Evolutionary conservation across 2,888 invertebrate species (phyloP).

Genomic region (Hipparchia sbordonii): DNA sequence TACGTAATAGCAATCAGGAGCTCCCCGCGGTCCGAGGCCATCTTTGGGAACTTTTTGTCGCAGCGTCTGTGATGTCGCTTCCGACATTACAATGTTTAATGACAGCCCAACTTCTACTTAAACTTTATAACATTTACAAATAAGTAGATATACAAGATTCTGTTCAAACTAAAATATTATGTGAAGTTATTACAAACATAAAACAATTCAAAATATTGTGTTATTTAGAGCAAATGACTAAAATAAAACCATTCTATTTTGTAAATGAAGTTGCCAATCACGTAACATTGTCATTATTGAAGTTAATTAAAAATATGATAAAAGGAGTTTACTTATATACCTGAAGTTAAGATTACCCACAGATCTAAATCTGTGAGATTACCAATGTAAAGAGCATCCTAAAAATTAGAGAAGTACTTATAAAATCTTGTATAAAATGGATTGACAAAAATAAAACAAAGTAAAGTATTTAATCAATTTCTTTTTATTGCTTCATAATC

Average conservation of each 20-base stretch:
- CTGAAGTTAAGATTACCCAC: too few relatives aligned
- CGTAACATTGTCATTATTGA: neutral
- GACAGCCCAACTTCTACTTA: neutral
- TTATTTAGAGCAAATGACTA: neutral
- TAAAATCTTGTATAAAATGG: too few relatives aligned
- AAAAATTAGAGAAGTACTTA: too few relatives aligned
- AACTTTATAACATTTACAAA: neutral
- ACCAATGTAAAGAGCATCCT: too few relatives aligned
- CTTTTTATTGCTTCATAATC: constrained; percentile 19
- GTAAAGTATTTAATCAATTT: neutral
- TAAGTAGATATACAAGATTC: neutral
- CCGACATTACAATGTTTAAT: constrained; percentile 6
- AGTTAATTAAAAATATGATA: too few relatives aligned
- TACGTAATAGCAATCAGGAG: constrained; percentile 70
- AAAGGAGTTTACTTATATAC: too few relatives aligned
- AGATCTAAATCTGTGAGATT: too few relatives aligned
- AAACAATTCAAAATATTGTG: neutral
- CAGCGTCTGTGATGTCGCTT: constrained; percentile 22
- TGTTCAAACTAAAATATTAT: neutral
- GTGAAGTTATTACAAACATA: neutral
- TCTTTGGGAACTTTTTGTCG: constrained; percentile 63
- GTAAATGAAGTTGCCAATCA: too few relatives aligned
- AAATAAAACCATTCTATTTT: too few relatives aligned
- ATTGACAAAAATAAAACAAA: neutral
- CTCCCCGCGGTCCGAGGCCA: constrained; percentile 66